Percentiles rank a stretch among this genome's conserved stretches.
Evolutionary conservation across 2,797 vertebrate genomes (phyloP).

Genomic region (Buphagus erythrorhynchus): DNA sequence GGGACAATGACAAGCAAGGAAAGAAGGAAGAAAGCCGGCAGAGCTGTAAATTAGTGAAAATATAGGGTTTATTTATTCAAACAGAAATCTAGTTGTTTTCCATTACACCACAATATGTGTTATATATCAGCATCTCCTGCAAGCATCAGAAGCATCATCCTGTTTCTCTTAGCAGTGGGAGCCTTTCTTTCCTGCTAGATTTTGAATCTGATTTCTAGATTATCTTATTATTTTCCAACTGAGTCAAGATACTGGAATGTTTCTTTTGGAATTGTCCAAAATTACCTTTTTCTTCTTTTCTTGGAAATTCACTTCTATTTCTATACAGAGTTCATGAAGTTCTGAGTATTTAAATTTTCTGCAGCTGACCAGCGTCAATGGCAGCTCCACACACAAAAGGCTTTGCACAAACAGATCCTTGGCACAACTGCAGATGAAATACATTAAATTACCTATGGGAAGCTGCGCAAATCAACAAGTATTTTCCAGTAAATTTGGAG

Average conservation of each 20-base stretch:
- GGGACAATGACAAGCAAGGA: neutral
- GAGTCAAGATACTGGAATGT: slow-evolving; percentile 50
- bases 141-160: neutral
- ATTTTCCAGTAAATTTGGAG: neutral
- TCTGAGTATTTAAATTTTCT: neutral
- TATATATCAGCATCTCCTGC: neutral
- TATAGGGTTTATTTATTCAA: neutral
- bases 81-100: neutral
- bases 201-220: slow-evolving; percentile 32
- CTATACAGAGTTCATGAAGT: neutral
- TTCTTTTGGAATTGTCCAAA: slow-evolving; percentile 28
- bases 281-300: neutral
- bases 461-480: neutral
- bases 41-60: neutral
- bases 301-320: neutral
- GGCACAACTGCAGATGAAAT: neutral
- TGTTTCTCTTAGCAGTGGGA: slow-evolving; percentile 23
- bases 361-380: neutral
- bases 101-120: neutral
- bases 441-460: neutral
- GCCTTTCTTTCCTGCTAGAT: neutral
- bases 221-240: slow-evolving; percentile 15
- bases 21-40: neutral
- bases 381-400: neutral
- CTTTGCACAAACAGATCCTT: neutral